phyloP scores from a whole-genome alignment of 2,113 vertebrate genomes.

The Bothrops jararaca region DNA sequence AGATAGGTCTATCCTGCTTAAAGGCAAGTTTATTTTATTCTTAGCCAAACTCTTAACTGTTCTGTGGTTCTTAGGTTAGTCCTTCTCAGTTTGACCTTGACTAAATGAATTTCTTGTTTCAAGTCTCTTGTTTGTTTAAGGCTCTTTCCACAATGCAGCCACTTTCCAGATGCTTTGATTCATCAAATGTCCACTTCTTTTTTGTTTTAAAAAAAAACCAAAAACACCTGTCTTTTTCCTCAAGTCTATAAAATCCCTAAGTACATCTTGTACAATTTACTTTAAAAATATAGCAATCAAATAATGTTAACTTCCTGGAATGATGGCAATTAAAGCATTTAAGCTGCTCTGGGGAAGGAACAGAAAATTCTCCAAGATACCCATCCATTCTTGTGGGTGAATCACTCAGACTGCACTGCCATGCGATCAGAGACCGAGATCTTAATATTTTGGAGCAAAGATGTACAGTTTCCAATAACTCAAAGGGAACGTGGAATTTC shows the following conservation, averaged over 20 bases:
- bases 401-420: background rate
- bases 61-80: background rate
- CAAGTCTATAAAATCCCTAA: conserved; percentile 33
- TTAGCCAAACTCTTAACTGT: background rate
- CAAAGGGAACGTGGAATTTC: background rate
- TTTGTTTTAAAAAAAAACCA: background rate
- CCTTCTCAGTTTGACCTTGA: background rate
- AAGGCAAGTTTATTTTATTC: background rate
- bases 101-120: background rate
- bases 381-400: background rate
- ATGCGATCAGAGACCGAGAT: too few species aligned
- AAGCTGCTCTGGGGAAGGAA: background rate
- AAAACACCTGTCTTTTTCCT: background rate
- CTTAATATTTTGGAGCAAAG: background rate
- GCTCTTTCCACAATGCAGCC: background rate
- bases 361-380: background rate
- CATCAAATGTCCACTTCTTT: background rate
- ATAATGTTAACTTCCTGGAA: conserved; percentile 45
- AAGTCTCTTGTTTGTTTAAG: background rate
- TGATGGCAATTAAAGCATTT: conserved; percentile 38
- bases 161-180: conserved; percentile 12
- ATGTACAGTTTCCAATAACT: background rate
- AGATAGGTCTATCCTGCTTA: background rate
- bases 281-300: conserved; percentile 52
- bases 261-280: conserved; percentile 40